Percentiles rank a stretch among this genome's conserved stretches.
phyloP scores from a whole-genome alignment of 2,888 invertebrate species.

The Uropetala carovei region DNA sequence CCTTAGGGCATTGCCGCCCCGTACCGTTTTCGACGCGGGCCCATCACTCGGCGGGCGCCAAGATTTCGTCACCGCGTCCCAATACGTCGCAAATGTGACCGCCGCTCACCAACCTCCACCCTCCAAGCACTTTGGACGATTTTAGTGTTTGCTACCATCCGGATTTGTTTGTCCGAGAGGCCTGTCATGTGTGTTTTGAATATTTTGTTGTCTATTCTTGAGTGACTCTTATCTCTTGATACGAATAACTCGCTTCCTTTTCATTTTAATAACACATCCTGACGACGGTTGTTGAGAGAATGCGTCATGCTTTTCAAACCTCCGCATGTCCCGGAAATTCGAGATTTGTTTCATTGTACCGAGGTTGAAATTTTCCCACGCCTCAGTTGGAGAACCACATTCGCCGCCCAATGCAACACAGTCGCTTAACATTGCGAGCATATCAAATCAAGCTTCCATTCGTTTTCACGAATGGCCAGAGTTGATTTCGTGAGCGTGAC shows the following conservation, averaged over 20 bases:
- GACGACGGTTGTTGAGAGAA: neutral
- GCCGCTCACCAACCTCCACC: neutral
- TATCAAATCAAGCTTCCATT: too few relatives aligned
- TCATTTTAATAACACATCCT: neutral
- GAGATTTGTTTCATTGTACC: neutral
- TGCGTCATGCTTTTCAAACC: neutral
- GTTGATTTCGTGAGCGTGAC: too few relatives aligned
- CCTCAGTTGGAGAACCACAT: neutral
- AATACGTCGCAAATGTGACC: slow-evolving; percentile 12
- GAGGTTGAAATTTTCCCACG: neutral
- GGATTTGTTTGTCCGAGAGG: neutral
- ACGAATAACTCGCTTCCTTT: slow-evolving; percentile 5
- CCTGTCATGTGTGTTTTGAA: neutral
- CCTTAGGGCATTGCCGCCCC: too few relatives aligned
- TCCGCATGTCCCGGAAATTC: neutral
- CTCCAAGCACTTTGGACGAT: neutral
- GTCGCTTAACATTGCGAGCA: too few relatives aligned
- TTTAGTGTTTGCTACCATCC: neutral
- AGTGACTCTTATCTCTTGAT: neutral
- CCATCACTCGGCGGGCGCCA: too few relatives aligned
- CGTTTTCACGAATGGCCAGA: too few relatives aligned
- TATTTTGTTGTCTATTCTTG: neutral
- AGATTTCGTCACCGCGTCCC: slow-evolving; percentile 19
- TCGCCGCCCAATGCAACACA: neutral
- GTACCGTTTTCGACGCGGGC: too few relatives aligned